Percentiles rank a stretch among this genome's conserved stretches.
Conservation (phyloP, 2,888 invertebrate species). For the Sepiola atlantica region DNA sequence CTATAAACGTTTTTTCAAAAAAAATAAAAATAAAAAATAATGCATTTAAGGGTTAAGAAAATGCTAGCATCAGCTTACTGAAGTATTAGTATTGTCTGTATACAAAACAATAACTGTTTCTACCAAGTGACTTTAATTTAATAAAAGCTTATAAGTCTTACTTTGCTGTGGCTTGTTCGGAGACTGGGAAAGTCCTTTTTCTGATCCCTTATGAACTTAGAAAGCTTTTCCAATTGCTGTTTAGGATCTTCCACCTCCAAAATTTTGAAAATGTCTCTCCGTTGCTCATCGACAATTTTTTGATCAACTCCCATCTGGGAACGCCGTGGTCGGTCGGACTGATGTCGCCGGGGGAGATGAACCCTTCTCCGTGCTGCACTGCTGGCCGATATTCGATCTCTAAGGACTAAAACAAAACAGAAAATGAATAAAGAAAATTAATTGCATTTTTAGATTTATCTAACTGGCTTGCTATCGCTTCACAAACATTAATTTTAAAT, state of each 20-base stretch:
- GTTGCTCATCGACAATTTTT: conserved; percentile 52
- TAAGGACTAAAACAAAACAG: neutral
- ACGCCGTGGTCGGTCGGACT: conserved; percentile 13
- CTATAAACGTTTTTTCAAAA: no score
- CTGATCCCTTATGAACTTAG: conserved; percentile 54
- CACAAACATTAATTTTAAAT: no score
- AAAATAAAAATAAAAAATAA: no score
- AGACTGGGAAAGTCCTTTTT: neutral
- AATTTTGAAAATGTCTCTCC: conserved; percentile 62
- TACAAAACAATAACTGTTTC: no score
- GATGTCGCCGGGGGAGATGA: neutral
- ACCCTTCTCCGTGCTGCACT: neutral
- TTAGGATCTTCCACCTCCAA: conserved; percentile 63
- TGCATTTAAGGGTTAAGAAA: no score
- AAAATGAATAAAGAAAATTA: neutral
- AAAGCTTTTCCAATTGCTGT: conserved; percentile 63
- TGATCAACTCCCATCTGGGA: neutral
- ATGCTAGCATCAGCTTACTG: no score
- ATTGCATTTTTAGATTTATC: neutral
- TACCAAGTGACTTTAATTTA: no score
- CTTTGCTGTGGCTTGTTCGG: neutral
- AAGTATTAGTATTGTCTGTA: no score
- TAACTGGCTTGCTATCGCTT: no score
- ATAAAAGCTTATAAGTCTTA: neutral
- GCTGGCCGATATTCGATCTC: neutral